A percentile compares a stretch with the other conserved stretches of the same genome.
Conservation (phyloP, 2,113 vertebrate species). For the cat (Felis catus) region DNA sequence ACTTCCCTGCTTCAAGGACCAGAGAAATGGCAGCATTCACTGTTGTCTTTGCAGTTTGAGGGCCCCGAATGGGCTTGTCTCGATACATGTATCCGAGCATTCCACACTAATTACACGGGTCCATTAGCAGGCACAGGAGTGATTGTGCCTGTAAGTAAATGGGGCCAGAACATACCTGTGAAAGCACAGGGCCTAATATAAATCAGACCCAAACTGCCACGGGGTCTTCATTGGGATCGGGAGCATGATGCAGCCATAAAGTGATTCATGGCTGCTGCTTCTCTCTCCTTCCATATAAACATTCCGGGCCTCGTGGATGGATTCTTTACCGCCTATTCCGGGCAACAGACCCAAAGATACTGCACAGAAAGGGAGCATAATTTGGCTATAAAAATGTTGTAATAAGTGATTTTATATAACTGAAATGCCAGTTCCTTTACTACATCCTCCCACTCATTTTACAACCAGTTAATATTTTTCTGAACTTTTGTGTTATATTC, state of each 20-base stretch:
- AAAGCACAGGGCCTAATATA: slow-evolving; percentile 42
- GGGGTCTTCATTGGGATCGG: slow-evolving; percentile 53
- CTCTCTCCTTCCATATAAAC: slow-evolving; percentile 77
- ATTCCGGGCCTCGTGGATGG: slow-evolving; percentile 39
- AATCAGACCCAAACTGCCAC: slow-evolving; percentile 54
- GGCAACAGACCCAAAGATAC: slow-evolving; percentile 79
- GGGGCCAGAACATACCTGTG: not conserved
- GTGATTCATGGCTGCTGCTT: slow-evolving; percentile 71
- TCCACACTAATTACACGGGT: slow-evolving; percentile 31
- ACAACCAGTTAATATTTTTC: slow-evolving; percentile 85
- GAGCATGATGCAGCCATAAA: slow-evolving; percentile 64
- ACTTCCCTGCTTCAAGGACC: not conserved
- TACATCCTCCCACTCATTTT: slow-evolving; percentile 83
- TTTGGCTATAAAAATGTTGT: slow-evolving; percentile 82
- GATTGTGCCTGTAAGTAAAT: slow-evolving; percentile 21
- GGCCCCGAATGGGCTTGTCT: not conserved
- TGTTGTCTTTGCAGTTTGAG: not conserved
- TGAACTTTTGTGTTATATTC: slow-evolving; percentile 83
- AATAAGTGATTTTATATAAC: slow-evolving; percentile 83
- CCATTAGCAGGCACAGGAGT: not conserved
- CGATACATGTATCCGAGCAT: not conserved
- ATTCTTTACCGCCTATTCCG: slow-evolving; percentile 58
- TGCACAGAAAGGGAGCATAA: slow-evolving; percentile 78
- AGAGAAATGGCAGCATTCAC: not conserved
- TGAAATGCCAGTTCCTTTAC: slow-evolving; percentile 82